Conservation (phyloP, 1,140 invertebrate genomes). For the Pseudomyrmex dendroicus region DNA sequence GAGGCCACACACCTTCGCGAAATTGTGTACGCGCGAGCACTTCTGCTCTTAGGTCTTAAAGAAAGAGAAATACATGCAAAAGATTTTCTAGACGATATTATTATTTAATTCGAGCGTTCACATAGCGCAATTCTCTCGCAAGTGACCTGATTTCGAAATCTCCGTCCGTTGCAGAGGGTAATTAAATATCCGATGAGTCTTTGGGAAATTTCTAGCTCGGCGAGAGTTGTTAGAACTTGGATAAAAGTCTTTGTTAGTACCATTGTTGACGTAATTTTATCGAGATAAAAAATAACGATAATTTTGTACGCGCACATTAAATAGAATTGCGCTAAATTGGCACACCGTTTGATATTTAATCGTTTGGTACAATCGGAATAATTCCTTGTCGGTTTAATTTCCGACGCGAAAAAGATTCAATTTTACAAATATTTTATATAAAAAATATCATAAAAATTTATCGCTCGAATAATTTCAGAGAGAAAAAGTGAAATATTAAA, state of each 20-base stretch:
- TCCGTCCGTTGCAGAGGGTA: background rate
- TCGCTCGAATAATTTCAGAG: too few species aligned
- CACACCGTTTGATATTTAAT: background rate
- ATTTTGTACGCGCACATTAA: background rate
- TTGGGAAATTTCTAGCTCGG: constrained; percentile 23
- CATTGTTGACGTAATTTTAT: background rate
- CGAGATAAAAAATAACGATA: background rate
- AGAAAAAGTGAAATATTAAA: too few species aligned
- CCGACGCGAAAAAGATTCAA: background rate
- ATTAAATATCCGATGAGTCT: constrained; percentile 34
- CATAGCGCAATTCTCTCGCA: constrained; percentile 14
- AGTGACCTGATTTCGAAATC: constrained; percentile 39
- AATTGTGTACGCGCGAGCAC: background rate
- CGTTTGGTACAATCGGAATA: background rate
- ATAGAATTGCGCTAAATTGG: background rate
- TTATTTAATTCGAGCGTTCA: constrained; percentile 30
- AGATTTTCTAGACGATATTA: background rate
- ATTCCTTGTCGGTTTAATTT: background rate
- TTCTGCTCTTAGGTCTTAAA: constrained; percentile 1
- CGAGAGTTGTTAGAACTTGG: constrained; percentile 20
- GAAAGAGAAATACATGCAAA: background rate
- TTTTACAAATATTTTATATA: background rate
- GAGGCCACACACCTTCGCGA: constrained; percentile 37
- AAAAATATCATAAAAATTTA: background rate
- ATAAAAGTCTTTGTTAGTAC: constrained; percentile 5